Evolutionary conservation across 2,888 invertebrate genomes (phyloP).

Genomic region (Leptinotarsa tumamoca): DNA sequence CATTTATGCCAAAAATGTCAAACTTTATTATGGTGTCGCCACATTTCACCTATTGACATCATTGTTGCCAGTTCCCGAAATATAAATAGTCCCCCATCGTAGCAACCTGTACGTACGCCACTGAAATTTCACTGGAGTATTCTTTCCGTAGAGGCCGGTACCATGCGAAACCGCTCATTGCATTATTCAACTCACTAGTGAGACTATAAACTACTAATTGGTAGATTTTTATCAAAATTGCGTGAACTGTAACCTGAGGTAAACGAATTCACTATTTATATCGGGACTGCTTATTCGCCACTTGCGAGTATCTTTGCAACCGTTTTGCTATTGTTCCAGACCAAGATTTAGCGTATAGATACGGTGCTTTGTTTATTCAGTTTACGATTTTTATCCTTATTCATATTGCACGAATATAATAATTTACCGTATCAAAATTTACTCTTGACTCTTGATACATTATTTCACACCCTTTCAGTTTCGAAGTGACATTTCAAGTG

Average conservation of each 20-base stretch:
- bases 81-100: not conserved
- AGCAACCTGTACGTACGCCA: not conserved
- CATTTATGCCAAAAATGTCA: no score
- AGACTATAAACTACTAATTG: constrained; percentile 64
- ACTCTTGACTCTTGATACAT: no score
- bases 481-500: no score
- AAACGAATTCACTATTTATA: constrained; percentile 60
- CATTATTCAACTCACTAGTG: constrained; percentile 57
- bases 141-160: constrained; percentile 33
- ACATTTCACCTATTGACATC: no score
- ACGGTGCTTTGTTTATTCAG: no score
- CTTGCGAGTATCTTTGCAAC: constrained; percentile 51
- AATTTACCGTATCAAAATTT: no score
- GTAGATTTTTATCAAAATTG: constrained; percentile 64
- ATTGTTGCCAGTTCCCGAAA: no score
- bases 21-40: no score
- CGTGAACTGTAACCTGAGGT: constrained; percentile 62
- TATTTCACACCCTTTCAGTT: no score
- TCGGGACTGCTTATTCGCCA: constrained; percentile 55
- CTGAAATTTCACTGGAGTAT: constrained; percentile 1
- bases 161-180: constrained; percentile 45
- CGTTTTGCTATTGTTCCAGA: constrained; percentile 56
- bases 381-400: no score
- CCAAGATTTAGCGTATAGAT: constrained; percentile 36
- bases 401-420: no score